Base-by-base conservation (phyloP, 2,797 vertebrate species). In the Manis crassicaudata region DNA sequence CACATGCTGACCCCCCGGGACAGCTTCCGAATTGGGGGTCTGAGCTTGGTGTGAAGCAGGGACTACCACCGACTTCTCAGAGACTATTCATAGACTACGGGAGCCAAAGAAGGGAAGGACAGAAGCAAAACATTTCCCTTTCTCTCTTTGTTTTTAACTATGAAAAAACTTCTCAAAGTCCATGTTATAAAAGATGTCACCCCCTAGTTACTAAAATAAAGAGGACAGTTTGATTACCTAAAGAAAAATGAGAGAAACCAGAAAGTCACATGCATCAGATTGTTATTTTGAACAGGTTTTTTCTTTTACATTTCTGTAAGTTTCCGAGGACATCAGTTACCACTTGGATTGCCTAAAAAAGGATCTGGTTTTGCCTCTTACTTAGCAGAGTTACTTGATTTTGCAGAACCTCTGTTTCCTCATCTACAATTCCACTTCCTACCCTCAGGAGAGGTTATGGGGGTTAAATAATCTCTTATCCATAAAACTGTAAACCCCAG, bases 361-460 rank as follows among this genome's bases (percentile, higher is more conserved):
- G 23, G 25, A n/a, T 13, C 86, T 68, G 67, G 23, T 68, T 77
- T 63, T 81, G 75, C 86, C 9, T 95, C 91, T 60, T 13, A 20
- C 11, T 11, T 13, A 40, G 68, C 84, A n/a, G 54, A 92, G 79
- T 86, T 52, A 82, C 25, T 43, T 29, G 73, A 76, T 77, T 92
- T 90, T 88, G 46, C 72, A 95, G 88, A 94, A 79, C 35, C 50
- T 79, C 37, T 43, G 35, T 68, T 96, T 96, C 86, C 77, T 93
- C 85, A 37, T 67, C 91, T 63, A 3, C n/a, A 65, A 94, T 76
- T 86, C 88, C 4, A 88, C 79, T 96, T 96, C 86, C 92, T 82
- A 83, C 56, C 87, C 79, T 81, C 25, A 12, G 27, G 60, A 63
- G 52, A 50, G 88, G 63, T 90, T 73, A 54, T 1, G 35, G 21